phyloP scores from a whole-genome alignment of 2,888 invertebrate genomes.

The Achlya flavicornis region DNA sequence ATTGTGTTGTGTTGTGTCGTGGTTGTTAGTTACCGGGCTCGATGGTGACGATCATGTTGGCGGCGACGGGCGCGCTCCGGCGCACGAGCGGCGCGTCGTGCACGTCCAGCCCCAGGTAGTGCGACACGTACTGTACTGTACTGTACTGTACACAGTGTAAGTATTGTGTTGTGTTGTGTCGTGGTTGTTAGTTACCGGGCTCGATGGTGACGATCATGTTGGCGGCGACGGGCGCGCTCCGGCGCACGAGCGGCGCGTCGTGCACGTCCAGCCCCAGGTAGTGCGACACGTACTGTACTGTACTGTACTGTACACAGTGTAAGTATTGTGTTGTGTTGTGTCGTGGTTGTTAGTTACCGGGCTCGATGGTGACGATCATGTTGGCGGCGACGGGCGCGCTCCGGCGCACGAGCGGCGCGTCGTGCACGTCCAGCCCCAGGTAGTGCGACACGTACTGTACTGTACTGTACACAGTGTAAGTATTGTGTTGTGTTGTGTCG shows the following conservation, averaged over 20 bases:
- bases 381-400: constrained; percentile 87
- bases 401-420: constrained; percentile 91
- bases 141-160: constrained; percentile 53
- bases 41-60: constrained; percentile 85
- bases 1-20: too few relatives aligned
- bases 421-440: constrained; percentile 99
- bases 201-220: constrained; percentile 89
- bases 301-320: too few relatives aligned
- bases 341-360: too few relatives aligned
- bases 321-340: too few relatives aligned
- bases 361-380: constrained; percentile 89
- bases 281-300: constrained; percentile 89
- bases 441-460: constrained; percentile 92
- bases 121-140: constrained; percentile 87
- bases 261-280: constrained; percentile 99
- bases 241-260: constrained; percentile 92
- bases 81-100: constrained; percentile 95
- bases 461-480: too few relatives aligned
- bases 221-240: constrained; percentile 86
- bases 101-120: constrained; percentile 98
- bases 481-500: too few relatives aligned
- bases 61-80: constrained; percentile 86
- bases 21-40: too few relatives aligned
- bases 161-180: too few relatives aligned
- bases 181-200: too few relatives aligned